Evolutionary conservation across 2,113 vertebrate genomes (phyloP), one percentile per base, ranked within the genome.

Genomic region (Nettapus auritus): DNA sequence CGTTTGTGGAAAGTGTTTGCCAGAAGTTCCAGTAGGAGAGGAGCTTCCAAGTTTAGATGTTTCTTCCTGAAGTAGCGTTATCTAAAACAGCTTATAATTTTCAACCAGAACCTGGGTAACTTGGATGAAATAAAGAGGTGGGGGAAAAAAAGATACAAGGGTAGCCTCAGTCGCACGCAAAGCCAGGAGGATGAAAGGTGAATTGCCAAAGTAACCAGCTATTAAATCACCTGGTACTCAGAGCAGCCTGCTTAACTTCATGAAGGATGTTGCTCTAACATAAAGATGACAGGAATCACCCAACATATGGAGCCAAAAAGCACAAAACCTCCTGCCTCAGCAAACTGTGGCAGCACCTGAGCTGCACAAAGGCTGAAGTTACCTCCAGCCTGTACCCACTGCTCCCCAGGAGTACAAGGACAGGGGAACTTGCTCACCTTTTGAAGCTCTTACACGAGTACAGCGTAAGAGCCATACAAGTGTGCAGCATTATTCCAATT

Each of bases 251-350:
- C 11, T 23, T 17, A 20, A 73, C 76, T 44, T 59, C 31, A 31
- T 0, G 21, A 52, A 60, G 71, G 80, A 52, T 59, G 59, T 66
- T 73, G 71, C 48, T 71, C 71, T 22, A 33, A 80, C 71, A 42
- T 36, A 33, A 42, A 23, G 60, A 42, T 0, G 5, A 34, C 14
- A 11, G 25, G 60, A 88, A 53, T 57, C 77, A 6, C 17, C 28
- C 33, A 81, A 34, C 21, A 4, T 19, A n/a, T n/a, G 36, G 60
- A 77, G 29, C 16, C 55, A 69, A 48, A 57, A 26, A 23, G 42
- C 0, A 0, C 13, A 56, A 69, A 46, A 55, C 10, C 5, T n/a
- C 57, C 52, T 38, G n/a, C 53, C 83, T 46, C 23, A 0, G 69
- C 3, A 7, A 64, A 4, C 25, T 11, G n/a, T 8, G 13, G 48